Percentiles rank a stretch among this genome's conserved stretches.
Conservation (phyloP, 2,888 invertebrate genomes). For the Tanypteryx hageni region DNA sequence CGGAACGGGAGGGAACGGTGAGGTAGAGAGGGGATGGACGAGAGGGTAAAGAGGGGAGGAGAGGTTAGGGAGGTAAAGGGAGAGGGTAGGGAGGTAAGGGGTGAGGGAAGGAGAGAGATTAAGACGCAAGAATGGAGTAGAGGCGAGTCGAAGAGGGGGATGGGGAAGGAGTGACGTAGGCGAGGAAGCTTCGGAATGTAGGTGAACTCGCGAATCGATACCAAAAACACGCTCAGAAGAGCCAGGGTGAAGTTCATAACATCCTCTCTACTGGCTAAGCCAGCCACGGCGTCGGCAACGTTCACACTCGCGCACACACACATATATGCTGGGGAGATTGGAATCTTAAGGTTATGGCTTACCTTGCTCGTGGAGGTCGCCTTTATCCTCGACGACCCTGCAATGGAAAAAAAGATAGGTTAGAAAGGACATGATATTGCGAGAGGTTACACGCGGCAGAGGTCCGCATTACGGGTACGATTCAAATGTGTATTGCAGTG, state of each 20-base stretch:
- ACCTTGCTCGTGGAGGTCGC: conserved; percentile 40
- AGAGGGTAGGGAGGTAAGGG: neutral
- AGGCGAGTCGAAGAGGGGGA: neutral
- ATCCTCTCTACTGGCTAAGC: neutral
- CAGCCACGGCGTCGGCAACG: neutral
- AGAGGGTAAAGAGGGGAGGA: neutral
- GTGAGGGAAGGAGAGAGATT: neutral
- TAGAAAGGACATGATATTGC: conserved; percentile 24
- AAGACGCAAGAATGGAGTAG: neutral
- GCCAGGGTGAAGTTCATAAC: neutral
- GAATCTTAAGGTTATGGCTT: conserved; percentile 27
- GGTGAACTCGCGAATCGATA: conserved; percentile 52
- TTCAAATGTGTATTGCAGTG: conserved; percentile 24
- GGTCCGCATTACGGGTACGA: conserved; percentile 7
- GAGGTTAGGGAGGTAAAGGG: neutral
- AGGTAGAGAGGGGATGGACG: neutral
- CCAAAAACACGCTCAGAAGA: conserved; percentile 44
- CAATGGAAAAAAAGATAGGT: conserved; percentile 29
- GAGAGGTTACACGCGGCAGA: neutral
- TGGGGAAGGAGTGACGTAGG: neutral
- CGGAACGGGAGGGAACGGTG: neutral
- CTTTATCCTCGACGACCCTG: conserved; percentile 58
- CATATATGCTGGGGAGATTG: neutral
- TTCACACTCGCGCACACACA: neutral
- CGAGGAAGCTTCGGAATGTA: conserved; percentile 33